A percentile compares a stretch with the other conserved stretches of the same genome.
Conservation (phyloP, 37 sponge, comb jelly and placozoan genomes). For the Ianthella basta region DNA sequence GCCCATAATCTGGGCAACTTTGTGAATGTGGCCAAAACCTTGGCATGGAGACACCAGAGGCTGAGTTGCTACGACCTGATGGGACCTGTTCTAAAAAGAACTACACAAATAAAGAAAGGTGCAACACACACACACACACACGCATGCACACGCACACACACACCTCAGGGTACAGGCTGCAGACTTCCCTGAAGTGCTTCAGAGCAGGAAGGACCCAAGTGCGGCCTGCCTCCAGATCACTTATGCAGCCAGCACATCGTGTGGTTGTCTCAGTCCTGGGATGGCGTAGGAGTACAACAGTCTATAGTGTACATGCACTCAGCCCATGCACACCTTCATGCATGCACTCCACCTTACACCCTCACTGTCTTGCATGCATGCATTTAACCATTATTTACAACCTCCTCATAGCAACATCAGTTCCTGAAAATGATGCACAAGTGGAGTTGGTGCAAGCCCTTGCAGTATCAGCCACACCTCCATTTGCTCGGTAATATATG, state of each 20-base stretch:
- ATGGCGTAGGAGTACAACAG: too few relatives aligned
- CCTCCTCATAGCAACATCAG: too few relatives aligned
- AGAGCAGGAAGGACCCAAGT: slow-evolving; percentile 91
- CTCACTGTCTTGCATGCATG: too few relatives aligned
- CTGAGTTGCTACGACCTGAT: not conserved
- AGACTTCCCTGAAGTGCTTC: slow-evolving; percentile 89
- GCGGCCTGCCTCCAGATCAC: slow-evolving; percentile 65
- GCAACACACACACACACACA: not conserved
- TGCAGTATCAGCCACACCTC: too few relatives aligned
- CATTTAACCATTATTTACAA: too few relatives aligned
- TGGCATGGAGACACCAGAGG: slow-evolving; percentile 12
- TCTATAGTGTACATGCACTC: too few relatives aligned
- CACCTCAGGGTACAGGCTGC: slow-evolving; percentile 82
- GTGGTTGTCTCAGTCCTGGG: slow-evolving; percentile 90
- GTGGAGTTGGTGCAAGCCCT: too few relatives aligned
- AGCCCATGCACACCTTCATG: too few relatives aligned
- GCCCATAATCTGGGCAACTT: slow-evolving; percentile 21
- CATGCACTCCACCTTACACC: too few relatives aligned
- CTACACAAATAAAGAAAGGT: not conserved
- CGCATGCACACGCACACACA: not conserved
- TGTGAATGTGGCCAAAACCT: not conserved
- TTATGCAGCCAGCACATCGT: slow-evolving; percentile 86
- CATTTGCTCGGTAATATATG: too few relatives aligned
- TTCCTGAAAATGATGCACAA: too few relatives aligned
- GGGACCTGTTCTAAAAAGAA: not conserved